Percentiles rank a stretch among this genome's conserved stretches.
Conservation (phyloP, 2,888 invertebrate genomes). For the Drosophila phalerata region DNA sequence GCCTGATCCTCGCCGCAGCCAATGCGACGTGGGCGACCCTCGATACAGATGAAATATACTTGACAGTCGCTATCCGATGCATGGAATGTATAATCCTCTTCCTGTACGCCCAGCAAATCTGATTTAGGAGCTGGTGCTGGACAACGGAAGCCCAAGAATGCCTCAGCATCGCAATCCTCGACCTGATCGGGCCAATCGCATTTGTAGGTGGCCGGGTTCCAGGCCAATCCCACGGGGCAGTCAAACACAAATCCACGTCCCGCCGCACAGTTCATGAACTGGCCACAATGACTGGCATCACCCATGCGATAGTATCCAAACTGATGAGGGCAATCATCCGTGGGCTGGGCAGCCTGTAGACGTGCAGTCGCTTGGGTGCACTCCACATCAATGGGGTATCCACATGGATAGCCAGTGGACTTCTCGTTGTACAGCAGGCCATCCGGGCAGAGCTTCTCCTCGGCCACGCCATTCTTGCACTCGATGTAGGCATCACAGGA, state of each 20-base stretch:
- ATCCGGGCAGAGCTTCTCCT: conserved; percentile 93
- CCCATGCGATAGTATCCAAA: conserved; percentile 93
- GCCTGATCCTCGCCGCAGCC: conserved; percentile 92
- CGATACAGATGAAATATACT: conserved; percentile 92
- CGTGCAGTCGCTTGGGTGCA: conserved; percentile 90
- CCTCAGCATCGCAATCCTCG: conserved; percentile 92
- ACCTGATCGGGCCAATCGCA: conserved; percentile 97
- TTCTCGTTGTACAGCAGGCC: conserved; percentile 92
- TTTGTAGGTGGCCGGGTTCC: conserved; percentile 89
- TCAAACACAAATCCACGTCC: conserved; percentile 91
- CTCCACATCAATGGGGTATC: conserved; percentile 93
- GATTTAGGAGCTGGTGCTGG: conserved; percentile 86
- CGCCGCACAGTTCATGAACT: conserved; percentile 93
- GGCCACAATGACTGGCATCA: conserved; percentile 89
- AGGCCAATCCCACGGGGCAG: conserved; percentile 94
- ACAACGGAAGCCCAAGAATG: conserved; percentile 91
- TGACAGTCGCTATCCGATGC: conserved; percentile 89
- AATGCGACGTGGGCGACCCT: conserved; percentile 90
- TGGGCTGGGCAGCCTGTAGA: conserved; percentile 87
- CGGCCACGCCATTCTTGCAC: conserved; percentile 90
- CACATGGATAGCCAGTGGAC: conserved; percentile 91
- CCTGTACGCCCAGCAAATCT: conserved; percentile 84
- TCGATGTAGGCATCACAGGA: conserved; percentile 92
- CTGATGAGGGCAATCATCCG: conserved; percentile 93
- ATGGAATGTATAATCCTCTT: conserved; percentile 86